phyloP scores from a whole-genome alignment of 2,797 vertebrate genomes.

The Neosilurus mollespiculum region DNA sequence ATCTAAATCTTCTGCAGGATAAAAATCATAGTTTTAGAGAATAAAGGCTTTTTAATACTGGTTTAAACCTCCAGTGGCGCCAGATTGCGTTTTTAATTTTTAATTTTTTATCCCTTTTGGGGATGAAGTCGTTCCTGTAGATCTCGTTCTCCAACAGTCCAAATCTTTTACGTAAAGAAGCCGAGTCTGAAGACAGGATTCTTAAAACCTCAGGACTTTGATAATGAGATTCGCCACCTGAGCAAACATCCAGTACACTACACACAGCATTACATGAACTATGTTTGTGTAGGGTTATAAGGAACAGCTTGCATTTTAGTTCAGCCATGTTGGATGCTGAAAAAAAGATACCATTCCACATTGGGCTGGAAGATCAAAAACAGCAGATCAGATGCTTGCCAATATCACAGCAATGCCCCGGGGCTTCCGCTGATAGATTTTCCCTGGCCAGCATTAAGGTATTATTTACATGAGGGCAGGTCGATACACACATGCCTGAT shows the following conservation, averaged over 20 bases:
- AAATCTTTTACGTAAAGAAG: neutral
- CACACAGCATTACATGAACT: neutral
- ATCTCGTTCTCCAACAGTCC: neutral
- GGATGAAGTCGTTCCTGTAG: neutral
- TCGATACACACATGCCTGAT: constrained; percentile 39
- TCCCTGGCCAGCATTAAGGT: neutral
- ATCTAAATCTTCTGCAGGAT: neutral
- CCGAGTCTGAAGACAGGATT: neutral
- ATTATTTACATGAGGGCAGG: constrained; percentile 37
- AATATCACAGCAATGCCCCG: neutral
- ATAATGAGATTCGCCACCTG: neutral
- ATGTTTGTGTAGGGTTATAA: neutral
- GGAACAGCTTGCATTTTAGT: neutral
- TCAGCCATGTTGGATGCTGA: neutral
- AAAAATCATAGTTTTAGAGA: neutral
- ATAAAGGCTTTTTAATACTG: neutral
- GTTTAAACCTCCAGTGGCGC: neutral
- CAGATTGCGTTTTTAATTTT: neutral
- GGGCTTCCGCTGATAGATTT: neutral
- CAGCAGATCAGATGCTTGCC: constrained; percentile 2
- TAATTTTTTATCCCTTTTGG: neutral
- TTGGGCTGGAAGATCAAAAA: constrained; percentile 25
- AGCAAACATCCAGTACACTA: neutral
- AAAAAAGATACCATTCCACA: neutral
- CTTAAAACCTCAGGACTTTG: neutral